Conservation (phyloP, 2,888 invertebrate genomes). For the Drosophila algonquin region DNA sequence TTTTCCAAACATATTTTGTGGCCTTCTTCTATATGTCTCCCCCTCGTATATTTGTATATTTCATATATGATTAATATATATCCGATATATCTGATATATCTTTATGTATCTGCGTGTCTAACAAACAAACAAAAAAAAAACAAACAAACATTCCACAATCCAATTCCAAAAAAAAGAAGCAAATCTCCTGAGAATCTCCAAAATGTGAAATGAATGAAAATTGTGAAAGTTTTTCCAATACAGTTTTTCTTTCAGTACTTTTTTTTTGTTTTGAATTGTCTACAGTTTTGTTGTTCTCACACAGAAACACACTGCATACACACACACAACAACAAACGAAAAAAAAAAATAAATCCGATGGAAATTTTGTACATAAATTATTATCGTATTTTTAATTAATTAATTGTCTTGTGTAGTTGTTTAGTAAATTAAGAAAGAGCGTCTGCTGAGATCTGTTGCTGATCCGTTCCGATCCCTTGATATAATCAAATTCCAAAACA, state of each 20-base stretch:
- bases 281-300: slow-evolving; percentile 57
- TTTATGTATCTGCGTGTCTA: slow-evolving; percentile 44
- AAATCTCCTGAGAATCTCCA: slow-evolving; percentile 12
- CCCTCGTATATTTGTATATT: slow-evolving; percentile 60
- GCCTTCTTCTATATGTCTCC: slow-evolving; percentile 28
- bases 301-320: slow-evolving; percentile 53
- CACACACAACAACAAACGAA: slow-evolving; percentile 23
- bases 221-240: slow-evolving; percentile 41
- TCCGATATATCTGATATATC: slow-evolving; percentile 23
- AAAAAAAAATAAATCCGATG: slow-evolving; percentile 74
- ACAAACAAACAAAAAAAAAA: slow-evolving; percentile 51
- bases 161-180: slow-evolving; percentile 10
- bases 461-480: slow-evolving; percentile 21
- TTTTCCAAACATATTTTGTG: slow-evolving; percentile 51
- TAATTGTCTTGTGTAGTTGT: slow-evolving; percentile 66
- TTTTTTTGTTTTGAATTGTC: slow-evolving; percentile 51
- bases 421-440: slow-evolving; percentile 64
- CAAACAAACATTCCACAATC: slow-evolving; percentile 23
- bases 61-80: slow-evolving; percentile 57
- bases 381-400: slow-evolving; percentile 78
- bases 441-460: slow-evolving; percentile 16
- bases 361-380: slow-evolving; percentile 76
- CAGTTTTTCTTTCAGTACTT: slow-evolving; percentile 36
- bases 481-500: slow-evolving; percentile 42
- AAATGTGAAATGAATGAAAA: slow-evolving; percentile 37